phyloP scores from a whole-genome alignment of 2,113 vertebrate species.

The Naja naja region DNA sequence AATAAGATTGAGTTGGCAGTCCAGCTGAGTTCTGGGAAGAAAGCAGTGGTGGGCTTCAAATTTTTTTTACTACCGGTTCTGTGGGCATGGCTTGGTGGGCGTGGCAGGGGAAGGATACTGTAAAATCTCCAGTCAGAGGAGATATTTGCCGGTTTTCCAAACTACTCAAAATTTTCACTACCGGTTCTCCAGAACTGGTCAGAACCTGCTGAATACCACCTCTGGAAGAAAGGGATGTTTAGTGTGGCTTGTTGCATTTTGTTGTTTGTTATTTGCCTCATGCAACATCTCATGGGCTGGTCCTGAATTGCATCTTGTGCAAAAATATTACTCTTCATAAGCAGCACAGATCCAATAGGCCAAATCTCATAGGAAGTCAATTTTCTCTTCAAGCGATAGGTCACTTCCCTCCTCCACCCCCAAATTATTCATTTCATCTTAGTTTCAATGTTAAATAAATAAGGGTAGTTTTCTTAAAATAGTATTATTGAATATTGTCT shows the following conservation, averaged over 20 bases:
- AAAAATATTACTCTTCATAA: neutral
- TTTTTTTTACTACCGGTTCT: too few species aligned
- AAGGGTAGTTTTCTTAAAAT: neutral
- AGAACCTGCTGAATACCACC: too few species aligned
- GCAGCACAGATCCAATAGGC: neutral
- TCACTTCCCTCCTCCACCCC: neutral
- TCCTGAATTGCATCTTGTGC: neutral
- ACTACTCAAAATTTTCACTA: too few species aligned
- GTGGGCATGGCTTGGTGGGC: too few species aligned
- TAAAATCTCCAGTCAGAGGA: too few species aligned
- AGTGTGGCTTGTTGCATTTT: neutral
- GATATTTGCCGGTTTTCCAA: too few species aligned
- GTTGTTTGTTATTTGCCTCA: neutral
- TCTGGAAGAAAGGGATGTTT: neutral
- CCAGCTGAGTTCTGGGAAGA: neutral
- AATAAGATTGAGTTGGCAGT: neutral
- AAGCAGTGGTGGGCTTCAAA: too few species aligned
- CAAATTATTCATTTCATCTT: neutral
- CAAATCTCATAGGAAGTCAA: neutral
- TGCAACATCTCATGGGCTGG: neutral
- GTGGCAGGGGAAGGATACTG: too few species aligned
- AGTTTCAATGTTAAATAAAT: neutral
- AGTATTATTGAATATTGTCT: neutral
- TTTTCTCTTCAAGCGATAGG: neutral
- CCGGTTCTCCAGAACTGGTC: too few species aligned